Conservation (phyloP, 1,140 invertebrate species). For the Thaumetopoea pityocampa region DNA sequence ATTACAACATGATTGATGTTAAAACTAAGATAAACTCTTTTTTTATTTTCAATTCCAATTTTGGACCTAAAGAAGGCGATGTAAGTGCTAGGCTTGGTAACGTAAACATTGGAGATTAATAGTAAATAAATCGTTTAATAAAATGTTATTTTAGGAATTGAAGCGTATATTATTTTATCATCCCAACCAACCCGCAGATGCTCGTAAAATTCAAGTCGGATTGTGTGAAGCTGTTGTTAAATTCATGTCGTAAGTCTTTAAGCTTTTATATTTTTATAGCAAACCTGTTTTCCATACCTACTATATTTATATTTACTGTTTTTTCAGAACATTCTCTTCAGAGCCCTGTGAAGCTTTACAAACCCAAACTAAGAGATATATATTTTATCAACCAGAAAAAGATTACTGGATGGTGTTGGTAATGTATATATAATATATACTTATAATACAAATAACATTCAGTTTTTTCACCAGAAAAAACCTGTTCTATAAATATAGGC, state of each 20-base stretch:
- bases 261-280: conserved; percentile 8
- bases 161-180: conserved; percentile 93
- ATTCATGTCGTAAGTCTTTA: conserved; percentile 89
- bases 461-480: neutral
- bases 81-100: conserved; percentile 34
- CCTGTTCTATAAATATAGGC: too few species aligned
- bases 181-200: conserved; percentile 85
- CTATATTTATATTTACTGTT: too few species aligned
- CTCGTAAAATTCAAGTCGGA: conserved; percentile 92
- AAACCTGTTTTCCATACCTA: too few species aligned
- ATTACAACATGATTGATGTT: conserved; percentile 57
- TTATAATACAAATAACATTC: too few species aligned
- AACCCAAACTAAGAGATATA: conserved; percentile 91
- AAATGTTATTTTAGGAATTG: conserved; percentile 83
- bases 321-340: conserved; percentile 89
- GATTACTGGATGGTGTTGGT: conserved; percentile 96
- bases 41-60: conserved; percentile 72
- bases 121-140: conserved; percentile 5
- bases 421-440: conserved; percentile 47
- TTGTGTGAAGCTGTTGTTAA: conserved; percentile 94
- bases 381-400: conserved; percentile 91
- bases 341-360: conserved; percentile 90
- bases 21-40: conserved; percentile 66
- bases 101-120: neutral
- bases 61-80: conserved; percentile 69